Conservation (phyloP, 2,113 vertebrate genomes). For the Rattus rattus region DNA sequence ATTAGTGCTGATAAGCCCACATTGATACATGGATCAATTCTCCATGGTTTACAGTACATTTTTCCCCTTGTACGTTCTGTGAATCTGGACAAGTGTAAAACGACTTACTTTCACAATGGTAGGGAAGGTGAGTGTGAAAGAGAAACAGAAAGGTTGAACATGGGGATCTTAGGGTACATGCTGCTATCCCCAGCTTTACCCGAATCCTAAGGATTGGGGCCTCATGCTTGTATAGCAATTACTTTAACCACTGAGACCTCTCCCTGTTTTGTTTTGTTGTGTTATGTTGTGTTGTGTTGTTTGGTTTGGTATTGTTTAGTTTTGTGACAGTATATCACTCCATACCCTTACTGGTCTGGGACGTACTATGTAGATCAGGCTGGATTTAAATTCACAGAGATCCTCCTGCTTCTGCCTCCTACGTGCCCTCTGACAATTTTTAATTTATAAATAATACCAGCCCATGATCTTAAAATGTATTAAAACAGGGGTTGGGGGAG, state of each 20-base stretch:
- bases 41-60: not conserved
- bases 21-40: not conserved
- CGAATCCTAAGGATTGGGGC: not conserved
- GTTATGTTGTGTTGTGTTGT: no score
- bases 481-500: not conserved
- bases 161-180: not conserved
- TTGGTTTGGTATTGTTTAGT: not conserved
- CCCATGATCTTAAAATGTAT: slow-evolving; percentile 2
- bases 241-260: not conserved
- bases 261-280: not conserved
- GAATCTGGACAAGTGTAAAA: not conserved
- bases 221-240: not conserved
- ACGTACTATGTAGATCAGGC: not conserved
- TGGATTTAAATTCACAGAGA: not conserved
- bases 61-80: not conserved
- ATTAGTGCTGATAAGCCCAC: not conserved
- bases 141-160: no score
- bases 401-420: not conserved
- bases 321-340: not conserved
- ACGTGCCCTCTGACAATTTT: not conserved
- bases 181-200: not conserved
- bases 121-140: no score
- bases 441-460: not conserved
- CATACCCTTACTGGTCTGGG: not conserved
- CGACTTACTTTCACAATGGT: not conserved